Base-by-base conservation (phyloP, 2,113 vertebrate genomes). In the Semicossyphus pulcher region DNA sequence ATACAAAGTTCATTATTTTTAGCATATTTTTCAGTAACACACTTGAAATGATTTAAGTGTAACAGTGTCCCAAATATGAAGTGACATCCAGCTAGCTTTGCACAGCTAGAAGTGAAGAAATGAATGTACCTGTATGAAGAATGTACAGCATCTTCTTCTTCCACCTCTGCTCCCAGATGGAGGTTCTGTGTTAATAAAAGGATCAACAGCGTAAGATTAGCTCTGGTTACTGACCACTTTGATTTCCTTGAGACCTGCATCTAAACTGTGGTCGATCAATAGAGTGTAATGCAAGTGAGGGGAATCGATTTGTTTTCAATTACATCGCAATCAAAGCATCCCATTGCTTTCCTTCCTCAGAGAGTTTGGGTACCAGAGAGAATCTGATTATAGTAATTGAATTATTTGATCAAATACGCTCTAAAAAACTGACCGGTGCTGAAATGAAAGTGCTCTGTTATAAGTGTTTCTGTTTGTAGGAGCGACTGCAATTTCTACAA, bases 231-330 rank as follows among this genome's bases (percentile, higher is more conserved):
- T 47, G 26, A 52, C 56, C 49, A 47, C 78, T 76, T 79, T 73
- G 51, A 79, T 84, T 84, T 83, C 39, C 47, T 39, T 70, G 29
- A 70, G 79, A 63, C 74, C 71, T 44, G 37, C 65, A 51, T 47
- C 57, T 32, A 64, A 86, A 83, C 59, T 20, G 26, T 37, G 23
- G 25, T 49, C 41, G 42, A 63, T 84, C 75, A 58, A 74, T 79
- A 53, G 16, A 64, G 48, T 63, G 67, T 49, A 65, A 79, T 56
- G 56, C 29, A 76, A 85, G 64, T 69, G 75, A 78, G 48, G 45
- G 67, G 81, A 89, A 90, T 87, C 80, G 37, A 86, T 89, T 77
- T 69, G 59, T 74, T 76, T 56, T 59, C 72, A 78, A 62, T 83
- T 85, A 75, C 67, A 23, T 14, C 44, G 68, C 44, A 76, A 71